phyloP scores from a whole-genome alignment of 2,888 invertebrate genomes.

The Eupithecia inturbata region DNA sequence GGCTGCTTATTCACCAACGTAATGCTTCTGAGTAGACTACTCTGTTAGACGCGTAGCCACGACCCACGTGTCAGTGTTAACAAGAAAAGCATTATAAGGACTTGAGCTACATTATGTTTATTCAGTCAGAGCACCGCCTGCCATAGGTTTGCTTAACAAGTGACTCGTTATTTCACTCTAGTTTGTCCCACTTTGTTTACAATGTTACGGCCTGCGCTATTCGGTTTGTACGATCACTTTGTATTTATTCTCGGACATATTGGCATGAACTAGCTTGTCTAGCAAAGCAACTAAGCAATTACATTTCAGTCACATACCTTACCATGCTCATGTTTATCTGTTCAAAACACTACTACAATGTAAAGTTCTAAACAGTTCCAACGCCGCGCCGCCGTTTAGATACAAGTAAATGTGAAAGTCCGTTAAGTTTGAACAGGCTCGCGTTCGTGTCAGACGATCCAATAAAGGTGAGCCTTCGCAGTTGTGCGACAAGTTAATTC shows the following conservation, averaged over 20 bases:
- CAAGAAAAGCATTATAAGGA: constrained; percentile 61
- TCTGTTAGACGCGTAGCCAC: constrained; percentile 42
- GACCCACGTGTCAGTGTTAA: constrained; percentile 61
- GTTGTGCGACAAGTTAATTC: constrained; percentile 81
- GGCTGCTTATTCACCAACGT: constrained; percentile 33
- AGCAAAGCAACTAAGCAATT: constrained; percentile 15
- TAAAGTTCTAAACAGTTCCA: constrained; percentile 7
- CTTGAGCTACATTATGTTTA: constrained; percentile 61
- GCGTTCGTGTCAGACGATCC: constrained; percentile 56
- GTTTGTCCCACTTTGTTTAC: constrained; percentile 67
- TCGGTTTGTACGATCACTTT: constrained; percentile 47
- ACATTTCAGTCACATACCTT: constrained; percentile 8
- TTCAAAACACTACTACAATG: constrained; percentile 10
- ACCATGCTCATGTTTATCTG: constrained; percentile 15
- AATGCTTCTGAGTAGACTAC: constrained; percentile 27
- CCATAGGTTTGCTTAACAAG: constrained; percentile 72
- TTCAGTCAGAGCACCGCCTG: constrained; percentile 63
- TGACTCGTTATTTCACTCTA: constrained; percentile 65
- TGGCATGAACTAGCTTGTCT: constrained; percentile 22
- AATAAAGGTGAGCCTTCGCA: constrained; percentile 76
- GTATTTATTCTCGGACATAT: constrained; percentile 33
- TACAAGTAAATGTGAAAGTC: constrained; percentile 55
- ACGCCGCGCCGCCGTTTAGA: constrained; percentile 6
- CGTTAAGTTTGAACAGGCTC: constrained; percentile 34
- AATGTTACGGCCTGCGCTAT: constrained; percentile 54